Evolutionary conservation across 2,113 vertebrate genomes (phyloP).

Genomic region (Tetrao urogallus): DNA sequence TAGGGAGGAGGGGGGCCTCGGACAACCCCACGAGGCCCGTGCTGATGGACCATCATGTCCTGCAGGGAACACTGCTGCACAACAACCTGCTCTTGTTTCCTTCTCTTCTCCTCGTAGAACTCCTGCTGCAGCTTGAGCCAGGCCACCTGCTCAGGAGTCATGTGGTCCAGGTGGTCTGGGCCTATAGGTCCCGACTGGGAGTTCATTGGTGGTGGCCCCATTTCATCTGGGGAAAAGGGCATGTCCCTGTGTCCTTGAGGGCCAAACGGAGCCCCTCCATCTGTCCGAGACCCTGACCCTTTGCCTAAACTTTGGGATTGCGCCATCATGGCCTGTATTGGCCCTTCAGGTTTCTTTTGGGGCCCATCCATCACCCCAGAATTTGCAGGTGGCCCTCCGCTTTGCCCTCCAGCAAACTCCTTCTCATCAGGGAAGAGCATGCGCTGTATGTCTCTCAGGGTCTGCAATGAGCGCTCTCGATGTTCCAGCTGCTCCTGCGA

Average conservation of each 20-base stretch:
- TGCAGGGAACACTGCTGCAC: slow-evolving; percentile 94
- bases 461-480: slow-evolving; percentile 95
- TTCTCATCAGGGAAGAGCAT: slow-evolving; percentile 99
- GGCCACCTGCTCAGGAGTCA: slow-evolving; percentile 97
- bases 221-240: slow-evolving; percentile 95
- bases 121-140: slow-evolving; percentile 99
- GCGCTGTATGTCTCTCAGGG: slow-evolving; percentile 95
- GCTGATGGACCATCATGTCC: slow-evolving; percentile 97
- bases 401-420: slow-evolving; percentile 85
- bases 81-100: slow-evolving; percentile 92
- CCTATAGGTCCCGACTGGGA: slow-evolving; percentile 83
- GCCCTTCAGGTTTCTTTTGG: slow-evolving; percentile 91
- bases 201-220: slow-evolving; percentile 89
- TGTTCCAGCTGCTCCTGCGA: slow-evolving; percentile 98
- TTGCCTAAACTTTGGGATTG: slow-evolving; percentile 97
- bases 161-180: slow-evolving; percentile 92
- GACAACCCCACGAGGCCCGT: slow-evolving; percentile 92
- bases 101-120: slow-evolving; percentile 97
- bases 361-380: slow-evolving; percentile 85
- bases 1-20: slow-evolving; percentile 95
- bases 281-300: slow-evolving; percentile 89
- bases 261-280: slow-evolving; percentile 89
- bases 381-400: slow-evolving; percentile 82
- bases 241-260: slow-evolving; percentile 94
- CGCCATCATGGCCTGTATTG: slow-evolving; percentile 96